Percentiles rank a stretch among this genome's conserved stretches.
Evolutionary conservation across 2,888 invertebrate genomes (phyloP).

Genomic region (Subacronicta megacephala): DNA sequence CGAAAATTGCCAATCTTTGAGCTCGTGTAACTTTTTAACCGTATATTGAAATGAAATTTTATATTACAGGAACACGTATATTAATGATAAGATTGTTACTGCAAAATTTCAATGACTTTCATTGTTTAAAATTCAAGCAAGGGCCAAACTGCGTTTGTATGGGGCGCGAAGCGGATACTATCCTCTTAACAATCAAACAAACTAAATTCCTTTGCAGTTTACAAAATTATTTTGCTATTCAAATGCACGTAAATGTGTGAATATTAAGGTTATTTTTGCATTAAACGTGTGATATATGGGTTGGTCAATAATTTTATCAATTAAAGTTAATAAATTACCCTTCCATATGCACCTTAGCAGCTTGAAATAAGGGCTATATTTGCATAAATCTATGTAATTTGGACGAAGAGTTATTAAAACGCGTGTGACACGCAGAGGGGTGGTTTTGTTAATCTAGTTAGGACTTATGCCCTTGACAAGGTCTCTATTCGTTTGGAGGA

Average conservation of each 20-base stretch:
- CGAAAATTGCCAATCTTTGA: no score
- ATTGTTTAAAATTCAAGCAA: no score
- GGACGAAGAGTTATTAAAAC: conserved; percentile 39
- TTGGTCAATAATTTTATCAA: background rate
- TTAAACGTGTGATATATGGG: background rate
- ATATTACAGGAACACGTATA: no score
- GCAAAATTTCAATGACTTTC: no score
- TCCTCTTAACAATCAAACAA: no score
- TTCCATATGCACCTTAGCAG: conserved; percentile 21
- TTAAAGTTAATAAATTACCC: background rate
- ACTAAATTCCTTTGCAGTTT: background rate
- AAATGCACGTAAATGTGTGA: conserved; percentile 5
- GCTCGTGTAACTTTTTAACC: no score
- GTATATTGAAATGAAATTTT: no score
- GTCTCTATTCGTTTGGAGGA: conserved; percentile 21
- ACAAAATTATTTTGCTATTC: conserved; percentile 10
- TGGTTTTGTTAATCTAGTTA: conserved; percentile 42
- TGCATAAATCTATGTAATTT: conserved; percentile 14
- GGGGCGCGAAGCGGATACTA: no score
- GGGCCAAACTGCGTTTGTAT: no score
- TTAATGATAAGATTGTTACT: no score
- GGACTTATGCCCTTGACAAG: conserved; percentile 38
- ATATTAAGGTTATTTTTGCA: background rate
- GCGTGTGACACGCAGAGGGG: conserved; percentile 30
- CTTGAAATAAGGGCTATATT: conserved; percentile 20